Conservation (phyloP, 2,888 invertebrate species). For the Polydesmus complanatus region DNA sequence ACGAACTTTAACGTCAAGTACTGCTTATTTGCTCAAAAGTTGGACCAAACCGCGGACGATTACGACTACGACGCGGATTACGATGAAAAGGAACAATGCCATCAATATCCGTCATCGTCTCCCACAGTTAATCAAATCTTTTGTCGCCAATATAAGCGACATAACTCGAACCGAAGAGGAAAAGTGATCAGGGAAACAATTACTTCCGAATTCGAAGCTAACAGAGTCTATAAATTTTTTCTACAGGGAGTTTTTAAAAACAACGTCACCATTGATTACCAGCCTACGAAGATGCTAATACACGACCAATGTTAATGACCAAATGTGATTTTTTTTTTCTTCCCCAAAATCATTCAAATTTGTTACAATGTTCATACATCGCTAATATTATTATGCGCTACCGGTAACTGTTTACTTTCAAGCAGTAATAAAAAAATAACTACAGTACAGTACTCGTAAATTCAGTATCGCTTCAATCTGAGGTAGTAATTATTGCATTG, state of each 20-base stretch:
- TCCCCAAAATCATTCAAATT: too few species aligned
- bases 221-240: constrained; percentile 5
- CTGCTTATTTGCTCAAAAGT: constrained; percentile 6
- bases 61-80: background rate
- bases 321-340: too few species aligned
- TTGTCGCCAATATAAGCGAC: constrained; percentile 7
- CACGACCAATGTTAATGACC: background rate
- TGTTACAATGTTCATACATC: too few species aligned
- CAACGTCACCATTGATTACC: constrained; percentile 3
- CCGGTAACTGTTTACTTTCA: too few species aligned
- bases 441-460: too few species aligned
- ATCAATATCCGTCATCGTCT: background rate
- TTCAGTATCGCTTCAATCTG: too few species aligned
- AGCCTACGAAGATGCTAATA: background rate
- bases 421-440: too few species aligned
- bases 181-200: constrained; percentile 6
- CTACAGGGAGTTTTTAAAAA: constrained; percentile 5
- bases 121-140: background rate
- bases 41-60: background rate
- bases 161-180: constrained; percentile 5
- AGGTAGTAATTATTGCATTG: too few species aligned
- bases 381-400: too few species aligned
- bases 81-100: background rate
- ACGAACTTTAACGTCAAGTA: constrained; percentile 3
- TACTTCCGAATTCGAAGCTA: background rate